Conservation (phyloP, 2,888 invertebrate genomes). For the Microplitis manilae region DNA sequence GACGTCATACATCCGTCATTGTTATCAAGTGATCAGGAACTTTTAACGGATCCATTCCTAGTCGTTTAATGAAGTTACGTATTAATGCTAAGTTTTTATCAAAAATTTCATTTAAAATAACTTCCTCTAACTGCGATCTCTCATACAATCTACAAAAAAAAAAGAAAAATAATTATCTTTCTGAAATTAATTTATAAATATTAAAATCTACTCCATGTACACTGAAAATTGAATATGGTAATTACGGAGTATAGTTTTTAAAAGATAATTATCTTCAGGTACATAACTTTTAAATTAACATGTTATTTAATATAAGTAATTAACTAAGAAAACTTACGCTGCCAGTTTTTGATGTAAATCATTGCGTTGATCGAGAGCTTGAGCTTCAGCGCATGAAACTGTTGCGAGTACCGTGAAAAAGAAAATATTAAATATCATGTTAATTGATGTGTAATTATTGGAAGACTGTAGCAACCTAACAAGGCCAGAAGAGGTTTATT, state of each 20-base stretch:
- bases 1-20: conserved; percentile 51
- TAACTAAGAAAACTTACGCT: background rate
- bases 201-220: too few relatives aligned
- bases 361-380: background rate
- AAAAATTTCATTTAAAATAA: conserved; percentile 50
- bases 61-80: conserved; percentile 34
- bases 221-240: too few relatives aligned
- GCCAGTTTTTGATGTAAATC: too few relatives aligned
- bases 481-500: background rate
- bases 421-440: background rate
- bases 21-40: conserved; percentile 46
- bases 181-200: too few relatives aligned
- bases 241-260: too few relatives aligned
- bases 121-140: conserved; percentile 15
- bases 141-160: background rate
- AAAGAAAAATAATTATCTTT: background rate
- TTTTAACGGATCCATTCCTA: conserved; percentile 56
- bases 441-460: background rate
- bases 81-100: conserved; percentile 51
- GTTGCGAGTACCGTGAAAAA: background rate
- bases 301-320: too few relatives aligned
- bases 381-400: background rate
- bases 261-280: too few relatives aligned
- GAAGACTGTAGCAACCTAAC: background rate
- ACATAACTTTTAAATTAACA: too few relatives aligned